Evolutionary conservation across 2,797 vertebrate species (phyloP).

Genomic region (Manis javanica): DNA sequence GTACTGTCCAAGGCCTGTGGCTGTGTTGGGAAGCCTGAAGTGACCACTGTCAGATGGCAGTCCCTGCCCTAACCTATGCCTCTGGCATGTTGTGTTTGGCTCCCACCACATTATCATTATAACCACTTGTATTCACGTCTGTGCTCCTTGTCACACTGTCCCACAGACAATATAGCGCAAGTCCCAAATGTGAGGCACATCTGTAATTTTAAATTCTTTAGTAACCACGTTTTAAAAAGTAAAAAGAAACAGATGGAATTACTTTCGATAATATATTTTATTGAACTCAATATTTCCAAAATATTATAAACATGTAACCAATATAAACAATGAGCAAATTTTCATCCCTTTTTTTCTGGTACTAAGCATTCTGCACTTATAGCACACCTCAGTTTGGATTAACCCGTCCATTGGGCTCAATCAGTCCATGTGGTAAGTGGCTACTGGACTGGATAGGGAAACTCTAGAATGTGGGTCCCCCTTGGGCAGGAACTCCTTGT

Average conservation of each 20-base stretch:
- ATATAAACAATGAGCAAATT: not conserved
- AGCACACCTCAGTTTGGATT: not conserved
- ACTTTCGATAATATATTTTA: constrained; percentile 2
- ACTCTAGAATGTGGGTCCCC: not conserved
- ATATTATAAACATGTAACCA: not conserved
- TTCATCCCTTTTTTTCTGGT: not conserved
- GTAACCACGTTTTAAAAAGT: not conserved
- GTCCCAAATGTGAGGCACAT: not conserved
- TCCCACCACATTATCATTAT: fast-evolving
- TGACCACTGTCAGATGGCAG: not conserved
- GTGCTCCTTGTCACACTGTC: not conserved
- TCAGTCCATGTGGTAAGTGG: not conserved
- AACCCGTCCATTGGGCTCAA: not conserved
- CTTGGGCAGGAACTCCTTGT: not conserved
- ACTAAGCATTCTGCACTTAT: not conserved
- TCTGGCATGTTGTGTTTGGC: not conserved
- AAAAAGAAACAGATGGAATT: not conserved
- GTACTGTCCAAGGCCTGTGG: not conserved
- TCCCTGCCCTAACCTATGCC: fast-evolving
- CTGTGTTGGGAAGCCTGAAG: not conserved
- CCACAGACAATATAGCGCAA: not conserved
- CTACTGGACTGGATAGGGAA: not conserved
- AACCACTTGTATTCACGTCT: not conserved
- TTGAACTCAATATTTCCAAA: not conserved
- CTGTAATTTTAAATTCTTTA: not conserved